Evolutionary conservation across 1,140 invertebrate genomes (phyloP).

Genomic region (Drosophila teissieri): DNA sequence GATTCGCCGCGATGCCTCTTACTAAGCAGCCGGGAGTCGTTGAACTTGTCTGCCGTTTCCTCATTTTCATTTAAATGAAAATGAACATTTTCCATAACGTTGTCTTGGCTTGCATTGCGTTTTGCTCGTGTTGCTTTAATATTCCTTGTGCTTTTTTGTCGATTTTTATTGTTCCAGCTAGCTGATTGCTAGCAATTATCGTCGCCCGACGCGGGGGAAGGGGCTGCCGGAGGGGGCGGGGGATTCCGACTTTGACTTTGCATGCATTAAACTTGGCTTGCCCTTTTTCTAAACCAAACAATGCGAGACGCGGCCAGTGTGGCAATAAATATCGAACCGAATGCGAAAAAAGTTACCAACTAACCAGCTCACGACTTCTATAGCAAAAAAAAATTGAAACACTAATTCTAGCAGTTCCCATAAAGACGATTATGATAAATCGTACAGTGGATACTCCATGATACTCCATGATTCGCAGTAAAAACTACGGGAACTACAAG

Average conservation of each 20-base stretch:
- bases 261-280: constrained; percentile 51
- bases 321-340: constrained; percentile 29
- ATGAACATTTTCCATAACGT: constrained; percentile 64
- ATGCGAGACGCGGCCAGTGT: constrained; percentile 42
- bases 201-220: constrained; percentile 13
- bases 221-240: background rate
- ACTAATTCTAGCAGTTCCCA: background rate
- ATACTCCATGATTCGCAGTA: too few species aligned
- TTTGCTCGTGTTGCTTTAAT: constrained; percentile 42
- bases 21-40: constrained; percentile 51
- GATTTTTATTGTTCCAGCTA: constrained; percentile 62
- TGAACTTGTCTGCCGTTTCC: constrained; percentile 74
- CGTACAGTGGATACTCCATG: too few species aligned
- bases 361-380: background rate
- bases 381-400: constrained; percentile 1
- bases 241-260: constrained; percentile 53
- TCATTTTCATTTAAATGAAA: constrained; percentile 74
- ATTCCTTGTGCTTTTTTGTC: constrained; percentile 38
- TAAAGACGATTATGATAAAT: background rate
- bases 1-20: constrained; percentile 25
- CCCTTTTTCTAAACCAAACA: constrained; percentile 40
- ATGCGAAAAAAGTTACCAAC: constrained; percentile 25
- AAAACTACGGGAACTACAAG: too few species aligned
- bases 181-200: constrained; percentile 62
- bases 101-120: constrained; percentile 44